Base-by-base conservation (phyloP, 1,140 invertebrate genomes). In the Diuraphis noxia region DNA sequence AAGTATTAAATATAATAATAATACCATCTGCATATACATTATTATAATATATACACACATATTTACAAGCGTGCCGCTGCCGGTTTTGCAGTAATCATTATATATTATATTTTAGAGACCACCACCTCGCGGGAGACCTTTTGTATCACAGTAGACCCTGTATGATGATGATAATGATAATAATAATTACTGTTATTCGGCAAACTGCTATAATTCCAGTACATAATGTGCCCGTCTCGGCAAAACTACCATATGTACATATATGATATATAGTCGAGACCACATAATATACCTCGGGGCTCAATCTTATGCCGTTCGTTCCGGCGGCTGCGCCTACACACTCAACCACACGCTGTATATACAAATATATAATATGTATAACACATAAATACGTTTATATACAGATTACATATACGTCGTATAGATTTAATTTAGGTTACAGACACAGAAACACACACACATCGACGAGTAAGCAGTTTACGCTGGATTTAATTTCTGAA, bases 401-500 rank as follows among this genome's bases (percentile, higher is more conserved):
- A 46, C 30, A 38, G 21, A 84, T 30, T 25, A 84, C 34, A 79
- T 81, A 81, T 40, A 9, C 46, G 2, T 49, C 6, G 0, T 36
- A 5, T 23, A 10, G 36, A n/a, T 25, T 41, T n/a, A n/a, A 40
- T 85, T 7, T 34, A 43, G 25, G n/a, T 21, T 46, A 30, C 38
- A 52, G 1, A 7, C 82, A n/a, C 9, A 52, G 30, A 43, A 17
- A 21, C 43, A 25, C 43, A 10, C 17, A 23, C 17, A 85, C 19
- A 21, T 34, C n/a, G 49, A 56, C 85, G 49, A 87, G 23, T 52
- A 87, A 87, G 85, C 49, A 56, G 46, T 87, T 87, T 56, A 56
- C 85, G 85, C 34, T 10, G 49, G 36, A 87, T 87, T 87, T 87
- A 56, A 87, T 87, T 87, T 87, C 85, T 49, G 49, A 87, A 87